Conservation (phyloP, 2,888 invertebrate species). For the Drosophila infuscata region DNA sequence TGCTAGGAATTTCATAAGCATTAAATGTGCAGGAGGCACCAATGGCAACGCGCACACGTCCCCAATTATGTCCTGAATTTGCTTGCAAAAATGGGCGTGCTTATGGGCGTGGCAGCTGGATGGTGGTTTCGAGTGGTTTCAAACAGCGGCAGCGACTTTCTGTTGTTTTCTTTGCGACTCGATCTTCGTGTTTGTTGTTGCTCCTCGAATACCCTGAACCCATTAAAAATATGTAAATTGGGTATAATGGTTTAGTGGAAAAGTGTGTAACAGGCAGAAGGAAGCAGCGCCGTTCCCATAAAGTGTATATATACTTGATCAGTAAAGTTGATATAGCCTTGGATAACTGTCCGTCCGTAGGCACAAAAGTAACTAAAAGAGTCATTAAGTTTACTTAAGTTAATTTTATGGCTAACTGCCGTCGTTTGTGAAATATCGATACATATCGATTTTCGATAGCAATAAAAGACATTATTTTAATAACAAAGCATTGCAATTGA, state of each 20-base stretch:
- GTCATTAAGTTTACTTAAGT: background rate
- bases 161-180: constrained; percentile 31
- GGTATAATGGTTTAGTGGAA: background rate
- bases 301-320: background rate
- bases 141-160: constrained; percentile 27
- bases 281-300: background rate
- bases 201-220: background rate
- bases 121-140: constrained; percentile 41
- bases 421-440: background rate
- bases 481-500: background rate
- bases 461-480: background rate
- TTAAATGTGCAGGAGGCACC: constrained; percentile 72
- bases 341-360: no score
- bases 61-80: constrained; percentile 64
- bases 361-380: no score
- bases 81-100: constrained; percentile 15
- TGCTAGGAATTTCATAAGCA: constrained; percentile 69
- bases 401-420: background rate
- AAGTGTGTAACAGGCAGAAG: background rate
- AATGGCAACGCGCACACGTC: constrained; percentile 69
- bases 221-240: background rate
- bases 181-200: constrained; percentile 32
- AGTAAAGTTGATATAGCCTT: background rate
- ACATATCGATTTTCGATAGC: background rate
- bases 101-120: constrained; percentile 1